Conservation (phyloP, 1,140 invertebrate genomes). For the Hycleus cichorii region DNA sequence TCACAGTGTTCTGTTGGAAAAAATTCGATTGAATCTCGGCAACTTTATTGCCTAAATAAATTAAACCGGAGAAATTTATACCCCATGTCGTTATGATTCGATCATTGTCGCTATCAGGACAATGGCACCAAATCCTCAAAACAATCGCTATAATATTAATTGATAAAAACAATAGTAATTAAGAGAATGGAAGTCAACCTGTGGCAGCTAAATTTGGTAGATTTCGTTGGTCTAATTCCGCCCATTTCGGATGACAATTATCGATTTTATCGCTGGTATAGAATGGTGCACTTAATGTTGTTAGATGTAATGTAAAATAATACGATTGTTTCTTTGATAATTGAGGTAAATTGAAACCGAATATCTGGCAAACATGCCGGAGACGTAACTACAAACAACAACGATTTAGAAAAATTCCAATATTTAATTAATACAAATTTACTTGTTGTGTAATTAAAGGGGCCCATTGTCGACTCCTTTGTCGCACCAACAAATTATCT, state of each 20-base stretch:
- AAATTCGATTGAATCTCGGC: slow-evolving; percentile 61
- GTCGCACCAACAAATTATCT: slow-evolving; percentile 50
- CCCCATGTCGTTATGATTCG: slow-evolving; percentile 68
- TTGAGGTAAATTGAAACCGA: slow-evolving; percentile 33
- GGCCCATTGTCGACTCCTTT: slow-evolving; percentile 56
- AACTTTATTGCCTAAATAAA: slow-evolving; percentile 68
- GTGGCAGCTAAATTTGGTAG: slow-evolving; percentile 14
- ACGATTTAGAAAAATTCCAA: slow-evolving; percentile 1
- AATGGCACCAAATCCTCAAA: slow-evolving; percentile 50
- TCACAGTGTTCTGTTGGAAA: slow-evolving; percentile 69
- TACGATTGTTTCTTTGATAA: slow-evolving; percentile 35
- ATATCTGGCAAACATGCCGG: slow-evolving; percentile 38
- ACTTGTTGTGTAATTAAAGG: slow-evolving; percentile 55
- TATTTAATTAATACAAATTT: slow-evolving; percentile 1
- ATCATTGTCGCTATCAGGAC: slow-evolving; percentile 35
- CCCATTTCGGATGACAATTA: slow-evolving; percentile 68
- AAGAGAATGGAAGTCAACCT: slow-evolving; percentile 1
- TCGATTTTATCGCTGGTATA: slow-evolving; percentile 78
- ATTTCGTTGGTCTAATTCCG: slow-evolving; percentile 49
- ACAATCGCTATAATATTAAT: slow-evolving; percentile 43
- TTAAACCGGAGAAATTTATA: slow-evolving; percentile 74
- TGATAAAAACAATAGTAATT: not conserved
- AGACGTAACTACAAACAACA: slow-evolving; percentile 32
- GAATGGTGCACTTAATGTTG: slow-evolving; percentile 73
- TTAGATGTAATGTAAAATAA: slow-evolving; percentile 73